Base-by-base conservation (phyloP, 2,888 invertebrate genomes). In the Alloscopus bannaensis region DNA sequence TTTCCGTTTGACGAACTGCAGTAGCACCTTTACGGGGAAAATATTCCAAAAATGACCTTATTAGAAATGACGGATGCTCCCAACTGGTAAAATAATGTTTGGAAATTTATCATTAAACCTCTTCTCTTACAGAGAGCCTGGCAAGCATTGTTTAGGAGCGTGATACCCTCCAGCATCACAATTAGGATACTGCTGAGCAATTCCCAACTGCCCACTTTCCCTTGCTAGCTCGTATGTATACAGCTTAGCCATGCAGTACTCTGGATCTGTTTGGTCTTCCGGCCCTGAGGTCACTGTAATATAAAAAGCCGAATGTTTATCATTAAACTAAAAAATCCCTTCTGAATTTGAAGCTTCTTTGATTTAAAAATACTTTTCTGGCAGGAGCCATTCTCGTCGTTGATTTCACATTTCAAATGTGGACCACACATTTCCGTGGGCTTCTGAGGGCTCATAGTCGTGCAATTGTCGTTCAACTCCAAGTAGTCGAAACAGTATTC, bases 101-200 rank as follows among this genome's bases (percentile, higher is more conserved):
- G n/a, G 22, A 3, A 3, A 50, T 36, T 6, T 36, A 36, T 36
- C 36, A 13, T 36, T 36, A 13, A 36, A 36, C 13, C 8, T 36
- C 6, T 24, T 28, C 18, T 60, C 90, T 89, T 89, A 93, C 93
- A 92, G 91, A 84, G 93, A 92, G 20, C 92, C 92, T 0, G 92
- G 91, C 20, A 92, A 90, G 85, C 93, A 94, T 82, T 91, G 90
- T 55, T 90, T 89, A 0, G 91, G 87, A 0, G 88, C 88, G 84
- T 88, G 93, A n/a, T 89, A 87, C 0, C 93, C 93, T 1, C 72
- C 91, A 0, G 89, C 90, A 86, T 93, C 92, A 86, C 93, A 94
- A 3, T 87, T 87, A 0, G 93, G 92, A 16, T 91, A 87, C 8
- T 89, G 87, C 87, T 92, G 91, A 84, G 91, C 87, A 0, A 90